phyloP scores from a whole-genome alignment of 2,113 vertebrate genomes.

The Bambusicola thoracicus region DNA sequence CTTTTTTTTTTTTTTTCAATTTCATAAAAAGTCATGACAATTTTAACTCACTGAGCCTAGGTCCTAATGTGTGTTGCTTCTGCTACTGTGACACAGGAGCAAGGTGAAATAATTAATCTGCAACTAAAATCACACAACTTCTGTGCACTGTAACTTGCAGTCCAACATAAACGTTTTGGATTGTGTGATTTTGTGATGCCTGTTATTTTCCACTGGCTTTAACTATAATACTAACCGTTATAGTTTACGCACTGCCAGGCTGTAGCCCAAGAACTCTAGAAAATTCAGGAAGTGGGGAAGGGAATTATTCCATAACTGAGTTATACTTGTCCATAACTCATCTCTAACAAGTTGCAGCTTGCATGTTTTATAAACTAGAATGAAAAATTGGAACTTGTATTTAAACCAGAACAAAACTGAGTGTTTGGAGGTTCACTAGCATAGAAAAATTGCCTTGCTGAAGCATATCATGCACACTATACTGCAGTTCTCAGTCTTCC shows the following conservation, averaged over 20 bases:
- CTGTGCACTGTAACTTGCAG: conserved; percentile 31
- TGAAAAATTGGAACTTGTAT: conserved; percentile 60
- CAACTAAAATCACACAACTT: conserved; percentile 1
- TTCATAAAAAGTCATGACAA: conserved; percentile 1
- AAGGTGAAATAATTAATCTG: conserved; percentile 32
- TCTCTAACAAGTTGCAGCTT: conserved; percentile 74
- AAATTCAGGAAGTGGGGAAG: conserved; percentile 70
- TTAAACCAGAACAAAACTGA: conserved; percentile 55
- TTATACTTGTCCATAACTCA: conserved; percentile 67
- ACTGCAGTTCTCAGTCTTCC: not conserved
- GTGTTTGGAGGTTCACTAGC: conserved; percentile 21
- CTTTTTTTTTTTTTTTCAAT: not conserved
- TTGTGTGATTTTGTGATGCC: conserved; percentile 17
- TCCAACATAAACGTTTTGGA: conserved; percentile 24
- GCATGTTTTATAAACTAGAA: conserved; percentile 67
- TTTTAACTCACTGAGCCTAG: not conserved
- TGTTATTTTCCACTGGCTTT: conserved; percentile 55
- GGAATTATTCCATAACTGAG: conserved; percentile 71
- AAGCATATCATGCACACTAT: not conserved
- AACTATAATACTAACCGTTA: conserved; percentile 47
- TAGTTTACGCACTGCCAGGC: conserved; percentile 60
- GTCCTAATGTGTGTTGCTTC: not conserved
- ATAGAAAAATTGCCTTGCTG: not conserved
- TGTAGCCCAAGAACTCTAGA: conserved; percentile 47
- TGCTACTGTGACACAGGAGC: not conserved